phyloP scores from a whole-genome alignment of 2,888 invertebrate species.

The Biston betularia region DNA sequence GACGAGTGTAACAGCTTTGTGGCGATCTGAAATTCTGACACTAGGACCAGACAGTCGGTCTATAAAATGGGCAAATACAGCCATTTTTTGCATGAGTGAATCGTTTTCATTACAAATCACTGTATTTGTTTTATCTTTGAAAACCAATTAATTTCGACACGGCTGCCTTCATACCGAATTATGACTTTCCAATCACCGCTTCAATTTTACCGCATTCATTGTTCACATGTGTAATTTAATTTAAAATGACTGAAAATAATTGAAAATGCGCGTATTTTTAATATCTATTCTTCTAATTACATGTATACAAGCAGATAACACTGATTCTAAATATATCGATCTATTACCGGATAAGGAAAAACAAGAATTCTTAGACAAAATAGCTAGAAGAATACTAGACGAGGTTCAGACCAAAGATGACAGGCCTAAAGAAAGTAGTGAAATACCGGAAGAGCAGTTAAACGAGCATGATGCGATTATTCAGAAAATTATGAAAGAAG shows the following conservation, averaged over 20 bases:
- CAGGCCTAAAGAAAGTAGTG: constrained; percentile 48
- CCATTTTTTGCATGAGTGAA: background rate
- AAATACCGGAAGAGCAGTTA: constrained; percentile 60
- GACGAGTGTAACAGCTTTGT: too few relatives aligned
- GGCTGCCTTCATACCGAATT: constrained; percentile 43
- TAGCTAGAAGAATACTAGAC: constrained; percentile 68
- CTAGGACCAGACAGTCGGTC: too few relatives aligned
- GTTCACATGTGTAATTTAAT: constrained; percentile 33
- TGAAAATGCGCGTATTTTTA: constrained; percentile 53
- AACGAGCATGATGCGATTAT: constrained; percentile 64
- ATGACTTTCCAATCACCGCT: constrained; percentile 27
- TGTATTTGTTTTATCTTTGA: constrained; percentile 47
- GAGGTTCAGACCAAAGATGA: constrained; percentile 56
- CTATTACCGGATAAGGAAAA: constrained; percentile 70
- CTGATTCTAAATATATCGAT: constrained; percentile 68
- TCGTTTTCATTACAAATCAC: constrained; percentile 27
- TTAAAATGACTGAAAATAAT: constrained; percentile 46
- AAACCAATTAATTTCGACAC: constrained; percentile 46
- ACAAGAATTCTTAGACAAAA: constrained; percentile 64
- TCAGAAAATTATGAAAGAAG: constrained; percentile 62
- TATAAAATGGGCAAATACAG: background rate
- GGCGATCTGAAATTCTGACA: too few relatives aligned
- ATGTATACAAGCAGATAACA: constrained; percentile 46
- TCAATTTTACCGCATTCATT: constrained; percentile 1
- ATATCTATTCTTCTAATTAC: constrained; percentile 45